A percentile compares a stretch with the other conserved stretches of the same genome.
Conservation (phyloP, 2,888 invertebrate species). For the Lissocephala sabroskyi region DNA sequence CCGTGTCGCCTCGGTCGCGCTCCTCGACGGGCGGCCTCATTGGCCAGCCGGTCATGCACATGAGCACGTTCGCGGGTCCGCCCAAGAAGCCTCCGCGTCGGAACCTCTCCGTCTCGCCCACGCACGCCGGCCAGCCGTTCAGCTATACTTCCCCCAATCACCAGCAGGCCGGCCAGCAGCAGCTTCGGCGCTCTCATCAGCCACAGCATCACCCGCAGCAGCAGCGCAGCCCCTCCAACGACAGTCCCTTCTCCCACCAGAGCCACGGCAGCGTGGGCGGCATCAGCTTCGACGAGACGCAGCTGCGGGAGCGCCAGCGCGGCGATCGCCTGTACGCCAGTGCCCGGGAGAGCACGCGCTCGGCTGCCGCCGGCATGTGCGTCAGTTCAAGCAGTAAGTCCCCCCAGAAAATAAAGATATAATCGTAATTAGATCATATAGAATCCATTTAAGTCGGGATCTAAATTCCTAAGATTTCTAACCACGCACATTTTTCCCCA, state of each 20-base stretch:
- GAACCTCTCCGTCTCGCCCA: slow-evolving; percentile 89
- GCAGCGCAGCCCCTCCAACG: slow-evolving; percentile 44
- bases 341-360: slow-evolving; percentile 56
- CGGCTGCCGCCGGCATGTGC: slow-evolving; percentile 47
- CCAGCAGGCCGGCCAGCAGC: slow-evolving; percentile 34
- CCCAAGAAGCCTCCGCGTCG: slow-evolving; percentile 92
- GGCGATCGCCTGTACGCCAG: slow-evolving; percentile 61
- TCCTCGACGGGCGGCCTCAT: slow-evolving; percentile 60
- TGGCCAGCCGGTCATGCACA: slow-evolving; percentile 37
- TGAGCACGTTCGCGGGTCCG: slow-evolving; percentile 74
- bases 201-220: no score
- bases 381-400: slow-evolving; percentile 63
- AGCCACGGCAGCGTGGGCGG: slow-evolving; percentile 61
- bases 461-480: no score
- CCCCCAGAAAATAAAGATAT: no score
- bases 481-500: not conserved
- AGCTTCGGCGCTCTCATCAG: slow-evolving; percentile 19
- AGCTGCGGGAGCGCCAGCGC: slow-evolving; percentile 44
- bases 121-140: slow-evolving; percentile 75
- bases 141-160: slow-evolving; percentile 59
- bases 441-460: no score
- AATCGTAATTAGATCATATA: no score
- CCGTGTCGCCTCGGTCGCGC: slow-evolving; percentile 65
- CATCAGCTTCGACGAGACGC: slow-evolving; percentile 56
- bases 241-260: slow-evolving; percentile 64